Evolutionary conservation across 2,888 invertebrate genomes (phyloP).

Genomic region (Trissoscelio sp.): DNA sequence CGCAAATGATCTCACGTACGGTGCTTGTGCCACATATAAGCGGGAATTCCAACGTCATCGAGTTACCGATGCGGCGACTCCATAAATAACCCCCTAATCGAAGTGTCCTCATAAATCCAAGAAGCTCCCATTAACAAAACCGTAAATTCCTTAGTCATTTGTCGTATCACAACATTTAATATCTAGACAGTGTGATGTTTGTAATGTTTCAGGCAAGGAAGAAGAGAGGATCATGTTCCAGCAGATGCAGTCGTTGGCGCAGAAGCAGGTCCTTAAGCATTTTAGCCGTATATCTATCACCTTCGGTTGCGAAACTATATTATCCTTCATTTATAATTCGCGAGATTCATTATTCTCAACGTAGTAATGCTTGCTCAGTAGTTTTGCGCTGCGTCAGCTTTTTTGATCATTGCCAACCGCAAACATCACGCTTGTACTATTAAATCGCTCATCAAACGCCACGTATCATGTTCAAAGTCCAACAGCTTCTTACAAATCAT

Average conservation of each 20-base stretch:
- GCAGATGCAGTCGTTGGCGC: constrained; percentile 98
- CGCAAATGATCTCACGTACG: constrained; percentile 20
- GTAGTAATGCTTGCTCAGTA: constrained; percentile 72
- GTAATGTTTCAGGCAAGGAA: constrained; percentile 93
- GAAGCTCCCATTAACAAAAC: constrained; percentile 2
- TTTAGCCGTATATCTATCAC: constrained; percentile 74
- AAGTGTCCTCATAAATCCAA: constrained; percentile 15
- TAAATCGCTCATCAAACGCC: constrained; percentile 46
- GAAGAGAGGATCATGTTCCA: constrained; percentile 98
- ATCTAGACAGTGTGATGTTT: constrained; percentile 63
- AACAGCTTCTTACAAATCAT: constrained; percentile 49
- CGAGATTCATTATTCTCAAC: constrained; percentile 66
- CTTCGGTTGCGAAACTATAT: constrained; percentile 63
- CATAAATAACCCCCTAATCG: constrained; percentile 39
- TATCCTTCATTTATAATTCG: constrained; percentile 59
- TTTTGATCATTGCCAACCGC: constrained; percentile 54
- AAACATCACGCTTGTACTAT: constrained; percentile 60
- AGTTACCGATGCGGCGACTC: not conserved
- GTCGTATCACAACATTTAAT: not conserved
- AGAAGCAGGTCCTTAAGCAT: constrained; percentile 93
- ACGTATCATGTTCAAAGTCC: constrained; percentile 33
- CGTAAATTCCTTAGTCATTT: not conserved
- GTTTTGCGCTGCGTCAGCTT: constrained; percentile 69
- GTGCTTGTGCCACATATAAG: constrained; percentile 15
- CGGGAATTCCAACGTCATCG: constrained; percentile 17